Conservation (phyloP, 2,888 invertebrate species). For the Catocala nupta region DNA sequence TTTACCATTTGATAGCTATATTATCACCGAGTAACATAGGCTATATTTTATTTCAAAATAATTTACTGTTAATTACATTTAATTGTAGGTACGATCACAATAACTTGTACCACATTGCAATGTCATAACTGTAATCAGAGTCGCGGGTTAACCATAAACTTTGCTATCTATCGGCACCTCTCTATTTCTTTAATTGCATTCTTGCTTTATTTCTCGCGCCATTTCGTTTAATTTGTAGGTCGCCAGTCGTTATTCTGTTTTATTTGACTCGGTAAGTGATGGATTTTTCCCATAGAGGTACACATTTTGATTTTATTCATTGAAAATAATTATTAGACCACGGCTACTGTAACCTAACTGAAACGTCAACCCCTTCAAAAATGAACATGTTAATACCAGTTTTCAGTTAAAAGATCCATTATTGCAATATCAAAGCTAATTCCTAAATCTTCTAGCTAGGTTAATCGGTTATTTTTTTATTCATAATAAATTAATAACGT, state of each 20-base stretch:
- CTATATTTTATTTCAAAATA: too few species aligned
- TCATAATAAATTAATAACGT: too few species aligned
- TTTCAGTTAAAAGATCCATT: too few species aligned
- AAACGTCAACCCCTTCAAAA: too few species aligned
- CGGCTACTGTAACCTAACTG: too few species aligned
- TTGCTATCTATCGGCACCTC: conserved; percentile 4
- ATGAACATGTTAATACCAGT: too few species aligned
- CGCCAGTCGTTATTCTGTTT: conserved; percentile 4
- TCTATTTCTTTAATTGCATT: conserved; percentile 16
- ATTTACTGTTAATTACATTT: too few species aligned
- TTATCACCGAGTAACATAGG: too few species aligned
- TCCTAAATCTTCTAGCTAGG: too few species aligned
- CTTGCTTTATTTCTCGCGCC: conserved; percentile 14
- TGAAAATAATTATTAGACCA: background rate
- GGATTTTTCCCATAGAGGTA: background rate
- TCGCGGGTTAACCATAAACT: background rate
- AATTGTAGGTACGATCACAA: background rate
- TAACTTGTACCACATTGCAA: conserved; percentile 20
- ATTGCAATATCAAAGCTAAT: too few species aligned
- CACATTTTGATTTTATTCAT: background rate
- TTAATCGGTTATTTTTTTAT: too few species aligned
- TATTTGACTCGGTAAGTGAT: background rate
- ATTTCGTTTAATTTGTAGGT: conserved; percentile 23
- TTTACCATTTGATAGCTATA: too few species aligned
- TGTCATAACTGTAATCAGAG: conserved; percentile 33